phyloP scores from a whole-genome alignment of 2,888 invertebrate genomes.

The Drosophila neotestacea region DNA sequence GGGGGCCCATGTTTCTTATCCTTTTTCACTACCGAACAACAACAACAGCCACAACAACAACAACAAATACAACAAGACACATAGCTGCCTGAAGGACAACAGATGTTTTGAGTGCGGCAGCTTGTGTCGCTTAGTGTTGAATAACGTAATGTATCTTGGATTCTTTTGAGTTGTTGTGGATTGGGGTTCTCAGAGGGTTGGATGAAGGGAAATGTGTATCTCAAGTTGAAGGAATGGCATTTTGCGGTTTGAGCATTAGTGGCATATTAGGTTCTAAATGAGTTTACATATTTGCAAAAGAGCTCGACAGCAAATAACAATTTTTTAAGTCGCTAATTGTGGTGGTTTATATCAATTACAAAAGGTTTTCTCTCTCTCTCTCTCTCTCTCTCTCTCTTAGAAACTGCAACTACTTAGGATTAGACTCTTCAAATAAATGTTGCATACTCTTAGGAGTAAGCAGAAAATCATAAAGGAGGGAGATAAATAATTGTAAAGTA shows the following conservation, averaged over 20 bases:
- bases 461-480: background rate
- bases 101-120: constrained; percentile 58
- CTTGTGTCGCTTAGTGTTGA: constrained; percentile 64
- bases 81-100: constrained; percentile 67
- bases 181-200: constrained; percentile 3
- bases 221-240: background rate
- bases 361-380: background rate
- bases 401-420: constrained; percentile 3
- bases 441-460: no score
- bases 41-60: constrained; percentile 18
- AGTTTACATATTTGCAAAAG: constrained; percentile 43
- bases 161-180: constrained; percentile 30
- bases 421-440: constrained; percentile 1
- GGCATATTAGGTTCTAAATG: constrained; percentile 43
- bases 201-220: no score
- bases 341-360: constrained; percentile 34
- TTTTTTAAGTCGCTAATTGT: constrained; percentile 47
- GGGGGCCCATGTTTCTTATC: constrained; percentile 63
- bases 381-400: background rate
- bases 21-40: constrained; percentile 41
- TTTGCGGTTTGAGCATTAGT: constrained; percentile 45
- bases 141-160: constrained; percentile 69
- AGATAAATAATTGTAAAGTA: no score
- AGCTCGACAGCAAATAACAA: constrained; percentile 18
- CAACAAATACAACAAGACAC: constrained; percentile 31